These are phyloP conservation scores for Drosophila antonietae DNA, from an alignment of 2,888 invertebrate genomes.

Conservation along the genomic window DNA sequence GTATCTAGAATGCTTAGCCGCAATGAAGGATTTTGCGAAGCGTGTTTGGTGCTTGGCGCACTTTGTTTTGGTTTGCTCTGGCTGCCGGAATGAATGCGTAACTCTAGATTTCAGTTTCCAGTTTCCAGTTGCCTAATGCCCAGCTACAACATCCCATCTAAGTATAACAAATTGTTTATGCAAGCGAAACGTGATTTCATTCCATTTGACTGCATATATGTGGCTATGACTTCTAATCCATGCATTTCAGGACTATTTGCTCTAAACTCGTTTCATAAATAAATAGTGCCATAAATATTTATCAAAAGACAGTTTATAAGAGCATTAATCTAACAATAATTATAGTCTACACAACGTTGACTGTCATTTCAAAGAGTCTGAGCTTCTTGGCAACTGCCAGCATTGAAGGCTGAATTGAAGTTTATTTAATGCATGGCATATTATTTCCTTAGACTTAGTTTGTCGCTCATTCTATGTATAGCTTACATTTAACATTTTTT, in stretches of 20 bases:
- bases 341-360: background rate
- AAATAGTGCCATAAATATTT: constrained; percentile 8
- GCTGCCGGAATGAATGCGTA: constrained; percentile 55
- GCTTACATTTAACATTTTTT: background rate
- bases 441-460: background rate
- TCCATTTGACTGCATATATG: constrained; percentile 46
- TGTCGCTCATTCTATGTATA: background rate
- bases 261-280: constrained; percentile 20
- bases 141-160: constrained; percentile 35
- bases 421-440: too few relatives aligned
- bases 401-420: too few relatives aligned
- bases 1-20: constrained; percentile 31
- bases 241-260: constrained; percentile 3
- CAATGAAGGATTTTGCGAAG: constrained; percentile 51
- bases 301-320: background rate
- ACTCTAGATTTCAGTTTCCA: constrained; percentile 25
- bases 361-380: background rate
- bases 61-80: constrained; percentile 46
- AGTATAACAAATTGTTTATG: constrained; percentile 58
- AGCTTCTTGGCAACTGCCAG: background rate
- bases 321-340: background rate
- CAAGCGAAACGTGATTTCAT: constrained; percentile 60
- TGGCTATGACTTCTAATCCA: constrained; percentile 21
- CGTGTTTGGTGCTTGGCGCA: constrained; percentile 42
- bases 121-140: constrained; percentile 58